Conservation (phyloP, 2,888 invertebrate genomes). For the Ennomos erosarius region DNA sequence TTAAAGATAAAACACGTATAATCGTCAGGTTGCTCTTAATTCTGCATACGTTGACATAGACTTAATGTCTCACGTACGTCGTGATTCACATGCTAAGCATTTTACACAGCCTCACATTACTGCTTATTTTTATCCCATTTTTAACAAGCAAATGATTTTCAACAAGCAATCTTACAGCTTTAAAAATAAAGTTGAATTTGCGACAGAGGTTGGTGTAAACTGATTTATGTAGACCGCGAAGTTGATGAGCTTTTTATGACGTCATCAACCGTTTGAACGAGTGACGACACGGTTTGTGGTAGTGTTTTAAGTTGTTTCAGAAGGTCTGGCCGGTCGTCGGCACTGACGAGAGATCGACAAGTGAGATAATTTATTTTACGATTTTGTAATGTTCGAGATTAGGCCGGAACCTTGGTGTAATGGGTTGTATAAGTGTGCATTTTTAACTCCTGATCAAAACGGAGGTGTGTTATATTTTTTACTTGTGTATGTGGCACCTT, state of each 20-base stretch:
- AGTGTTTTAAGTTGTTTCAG: slow-evolving; percentile 29
- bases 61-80: slow-evolving; percentile 38
- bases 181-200: slow-evolving; percentile 21
- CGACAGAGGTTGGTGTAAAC: slow-evolving; percentile 21
- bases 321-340: slow-evolving; percentile 11
- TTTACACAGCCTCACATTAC: slow-evolving; percentile 34
- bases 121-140: slow-evolving; percentile 36
- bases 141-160: slow-evolving; percentile 8
- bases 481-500: too few species aligned
- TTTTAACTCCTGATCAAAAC: too few species aligned
- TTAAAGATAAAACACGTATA: slow-evolving; percentile 13
- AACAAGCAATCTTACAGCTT: slow-evolving; percentile 8
- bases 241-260: slow-evolving; percentile 69
- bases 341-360: slow-evolving; percentile 20
- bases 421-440: too few species aligned
- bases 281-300: slow-evolving; percentile 50
- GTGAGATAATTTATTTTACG: slow-evolving; percentile 15
- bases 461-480: too few species aligned
- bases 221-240: slow-evolving; percentile 62
- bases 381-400: too few species aligned
- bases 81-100: slow-evolving; percentile 44
- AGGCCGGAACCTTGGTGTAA: too few species aligned
- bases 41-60: slow-evolving; percentile 35
- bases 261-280: slow-evolving; percentile 69
- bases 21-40: slow-evolving; percentile 29